A percentile compares a stretch with the other conserved stretches of the same genome.
phyloP scores from a whole-genome alignment of 2,888 invertebrate genomes.

The Drosophila anomelani region DNA sequence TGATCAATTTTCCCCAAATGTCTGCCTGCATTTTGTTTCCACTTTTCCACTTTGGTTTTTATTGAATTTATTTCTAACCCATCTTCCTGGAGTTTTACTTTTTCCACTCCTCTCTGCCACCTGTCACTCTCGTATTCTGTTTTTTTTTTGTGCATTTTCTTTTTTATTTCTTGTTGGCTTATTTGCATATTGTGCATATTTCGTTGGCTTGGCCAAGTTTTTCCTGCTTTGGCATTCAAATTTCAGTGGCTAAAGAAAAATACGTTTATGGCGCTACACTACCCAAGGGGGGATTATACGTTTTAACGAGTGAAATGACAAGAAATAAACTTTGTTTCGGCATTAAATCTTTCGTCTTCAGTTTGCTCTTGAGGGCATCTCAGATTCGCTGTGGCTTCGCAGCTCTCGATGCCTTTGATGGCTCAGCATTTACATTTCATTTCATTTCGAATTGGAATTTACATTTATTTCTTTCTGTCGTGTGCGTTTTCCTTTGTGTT shows the following conservation, averaged over 20 bases:
- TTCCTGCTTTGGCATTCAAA: constrained; percentile 61
- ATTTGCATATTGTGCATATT: constrained; percentile 74
- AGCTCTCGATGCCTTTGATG: constrained; percentile 59
- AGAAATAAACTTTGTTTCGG: constrained; percentile 23
- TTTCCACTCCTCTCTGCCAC: constrained; percentile 21
- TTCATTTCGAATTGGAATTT: constrained; percentile 69
- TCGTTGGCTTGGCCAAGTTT: constrained; percentile 52
- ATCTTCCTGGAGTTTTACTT: constrained; percentile 12
- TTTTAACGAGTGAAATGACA: constrained; percentile 24
- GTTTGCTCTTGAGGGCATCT: constrained; percentile 27
- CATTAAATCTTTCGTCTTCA: constrained; percentile 7
- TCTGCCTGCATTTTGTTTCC: constrained; percentile 7
- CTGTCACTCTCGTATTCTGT: constrained; percentile 46
- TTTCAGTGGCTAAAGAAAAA: constrained; percentile 36
- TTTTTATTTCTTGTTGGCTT: constrained; percentile 43
- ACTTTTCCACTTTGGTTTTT: constrained; percentile 16
- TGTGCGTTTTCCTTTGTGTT: constrained; percentile 35
- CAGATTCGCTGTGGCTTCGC: constrained; percentile 33
- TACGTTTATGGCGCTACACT: constrained; percentile 21
- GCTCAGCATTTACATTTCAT: constrained; percentile 72
- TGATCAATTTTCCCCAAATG: constrained; percentile 21
- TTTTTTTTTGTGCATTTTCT: constrained; percentile 38
- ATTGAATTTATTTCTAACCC: constrained; percentile 45
- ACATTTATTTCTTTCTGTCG: constrained; percentile 53
- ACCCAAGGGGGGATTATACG: constrained; percentile 13